Base-by-base conservation (phyloP, 2,797 vertebrate species). In the Heliangelus exortis region DNA sequence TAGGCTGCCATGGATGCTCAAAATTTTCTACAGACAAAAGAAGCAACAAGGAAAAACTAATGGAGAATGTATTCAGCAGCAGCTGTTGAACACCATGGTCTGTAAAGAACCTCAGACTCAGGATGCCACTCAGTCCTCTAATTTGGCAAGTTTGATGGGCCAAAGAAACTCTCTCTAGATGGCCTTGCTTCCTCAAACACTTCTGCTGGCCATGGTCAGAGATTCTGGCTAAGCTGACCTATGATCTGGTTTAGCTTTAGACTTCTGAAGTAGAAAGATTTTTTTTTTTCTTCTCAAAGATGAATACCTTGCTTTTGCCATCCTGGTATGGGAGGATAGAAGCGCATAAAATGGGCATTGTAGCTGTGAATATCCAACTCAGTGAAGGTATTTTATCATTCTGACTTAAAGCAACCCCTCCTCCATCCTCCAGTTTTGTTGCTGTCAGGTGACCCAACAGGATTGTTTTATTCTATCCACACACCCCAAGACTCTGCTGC, bases 271-370 rank as follows among this genome's bases (percentile, higher is more conserved):
- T 53, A 72, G 11, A 54, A 74, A 80, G 7, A 7, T n/a, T 25
- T 74, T 39, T 39, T 11, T 11, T 54, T 81, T 82, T 33, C n/a
- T 45, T 89, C 53, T 25, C 12, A 41, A 7, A 43, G 33, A 31
- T 29, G 17, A 71, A 84, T 83, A 53, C 7, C 22, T 92, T 80
- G 25, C 6, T 66, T 85, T 87, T 86, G 7, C 10, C 21, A 12
- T 47, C 10, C 29, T 86, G 26, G 4, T 41, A 6, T 6, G 55
- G 28, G 15, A 74, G 8, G 36, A 43, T 3, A 47, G 20, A n/a
- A 81, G 7, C 25, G 34, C 0, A 0, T 33, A 47, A 67, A 61
- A 7, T 1, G 3, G 9, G 6, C 48, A 2, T 58, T 48, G 22
- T 34, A 72, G 10, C 19, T 69, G 55, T 41, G 67, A 92, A 62